Evolutionary conservation across 2,888 invertebrate species (phyloP).

Genomic region (Cerceris ruficornis): DNA sequence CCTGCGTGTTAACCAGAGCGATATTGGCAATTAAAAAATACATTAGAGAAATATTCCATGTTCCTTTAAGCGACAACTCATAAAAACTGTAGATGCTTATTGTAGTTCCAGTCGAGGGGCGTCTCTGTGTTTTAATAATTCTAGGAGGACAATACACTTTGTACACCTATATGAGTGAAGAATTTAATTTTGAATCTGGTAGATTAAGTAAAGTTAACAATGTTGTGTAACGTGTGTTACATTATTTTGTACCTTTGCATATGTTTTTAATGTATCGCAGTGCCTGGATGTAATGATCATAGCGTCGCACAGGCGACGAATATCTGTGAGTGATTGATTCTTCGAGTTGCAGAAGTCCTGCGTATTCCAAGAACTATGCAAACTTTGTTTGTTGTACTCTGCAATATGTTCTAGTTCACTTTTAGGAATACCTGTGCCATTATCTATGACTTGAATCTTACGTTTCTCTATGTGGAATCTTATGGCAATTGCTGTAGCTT

Average conservation of each 20-base stretch:
- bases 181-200: background rate
- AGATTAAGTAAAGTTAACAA: background rate
- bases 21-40: conserved; percentile 84
- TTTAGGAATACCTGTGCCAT: conserved; percentile 87
- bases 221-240: background rate
- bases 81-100: conserved; percentile 87
- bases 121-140: conserved; percentile 71
- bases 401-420: conserved; percentile 85
- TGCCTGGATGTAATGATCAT: conserved; percentile 85
- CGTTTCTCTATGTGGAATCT: conserved; percentile 85
- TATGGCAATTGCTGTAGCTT: conserved; percentile 87
- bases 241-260: conserved; percentile 81
- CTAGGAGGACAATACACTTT: conserved; percentile 61
- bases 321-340: conserved; percentile 70
- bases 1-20: conserved; percentile 85
- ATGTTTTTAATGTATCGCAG: conserved; percentile 82
- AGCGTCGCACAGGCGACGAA: conserved; percentile 83
- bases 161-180: conserved; percentile 28
- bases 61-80: conserved; percentile 84
- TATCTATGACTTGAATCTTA: conserved; percentile 89
- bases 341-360: background rate
- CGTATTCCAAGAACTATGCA: background rate
- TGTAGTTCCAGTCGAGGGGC: conserved; percentile 88
- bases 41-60: conserved; percentile 85
- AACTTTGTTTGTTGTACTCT: conserved; percentile 84